These are phyloP conservation scores for Dichetophora obliterata DNA, from an alignment of 2,888 invertebrate genomes.

Conservation along the genomic window DNA sequence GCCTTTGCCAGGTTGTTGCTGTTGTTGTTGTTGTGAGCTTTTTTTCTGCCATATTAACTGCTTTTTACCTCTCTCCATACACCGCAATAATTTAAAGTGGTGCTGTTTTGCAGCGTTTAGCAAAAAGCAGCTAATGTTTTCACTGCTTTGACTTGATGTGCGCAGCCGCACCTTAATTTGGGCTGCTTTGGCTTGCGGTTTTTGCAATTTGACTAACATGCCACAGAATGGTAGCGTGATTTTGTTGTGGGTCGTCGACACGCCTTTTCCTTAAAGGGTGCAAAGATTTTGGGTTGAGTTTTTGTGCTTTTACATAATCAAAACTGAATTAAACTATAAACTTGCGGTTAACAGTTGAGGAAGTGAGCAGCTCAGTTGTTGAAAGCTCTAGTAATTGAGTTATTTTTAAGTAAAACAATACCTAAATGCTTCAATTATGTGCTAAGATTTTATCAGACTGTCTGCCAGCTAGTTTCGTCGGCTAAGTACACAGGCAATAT, in stretches of 20 bases:
- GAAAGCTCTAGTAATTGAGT: constrained; percentile 1
- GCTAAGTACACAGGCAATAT: too few species aligned
- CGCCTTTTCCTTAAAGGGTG: not conserved
- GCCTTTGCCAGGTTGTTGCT: constrained; percentile 6
- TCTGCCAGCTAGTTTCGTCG: too few species aligned
- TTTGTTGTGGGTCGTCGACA: constrained; percentile 10
- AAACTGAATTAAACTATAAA: not conserved
- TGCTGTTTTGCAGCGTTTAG: constrained; percentile 20
- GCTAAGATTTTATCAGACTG: too few species aligned
- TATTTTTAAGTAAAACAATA: not conserved
- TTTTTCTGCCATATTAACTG: not conserved
- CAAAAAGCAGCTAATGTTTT: constrained; percentile 24
- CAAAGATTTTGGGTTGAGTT: not conserved
- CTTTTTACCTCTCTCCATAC: not conserved
- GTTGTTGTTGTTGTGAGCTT: not conserved
- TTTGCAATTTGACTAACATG: constrained; percentile 15
- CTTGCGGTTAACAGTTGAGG: not conserved
- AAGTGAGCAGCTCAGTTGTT: not conserved
- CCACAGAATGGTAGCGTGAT: not conserved
- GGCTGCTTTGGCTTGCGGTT: not conserved
- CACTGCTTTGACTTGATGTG: constrained; percentile 24
- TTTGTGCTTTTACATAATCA: too few species aligned
- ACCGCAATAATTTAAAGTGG: constrained; percentile 14
- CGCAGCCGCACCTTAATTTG: constrained; percentile 34
- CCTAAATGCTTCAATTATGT: too few species aligned